A percentile compares a stretch with the other conserved stretches of the same genome.
phyloP scores from a whole-genome alignment of 2,113 vertebrate species.

The Eleginops maclovinus region DNA sequence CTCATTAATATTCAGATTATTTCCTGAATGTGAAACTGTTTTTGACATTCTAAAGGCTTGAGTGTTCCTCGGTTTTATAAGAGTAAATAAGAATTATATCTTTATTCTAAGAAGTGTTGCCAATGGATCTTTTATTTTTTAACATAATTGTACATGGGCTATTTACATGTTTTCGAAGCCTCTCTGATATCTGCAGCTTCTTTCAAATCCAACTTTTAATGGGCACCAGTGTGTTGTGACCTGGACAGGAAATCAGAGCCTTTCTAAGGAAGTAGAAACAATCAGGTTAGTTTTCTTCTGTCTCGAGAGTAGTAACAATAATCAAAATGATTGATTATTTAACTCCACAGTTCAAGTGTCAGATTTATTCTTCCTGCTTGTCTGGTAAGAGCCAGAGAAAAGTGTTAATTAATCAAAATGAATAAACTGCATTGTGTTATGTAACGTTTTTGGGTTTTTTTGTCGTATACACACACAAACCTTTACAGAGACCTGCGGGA shows the following conservation, averaged over 20 bases:
- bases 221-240: too few species aligned
- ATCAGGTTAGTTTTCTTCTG: background rate
- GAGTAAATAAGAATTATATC: background rate
- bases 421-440: too few species aligned
- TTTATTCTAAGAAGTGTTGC: too few species aligned
- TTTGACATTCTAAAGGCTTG: background rate
- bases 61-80: background rate
- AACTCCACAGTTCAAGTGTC: background rate
- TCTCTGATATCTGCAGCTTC: too few species aligned
- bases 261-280: background rate
- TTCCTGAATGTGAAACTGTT: slow-evolving; percentile 22
- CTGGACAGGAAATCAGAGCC: background rate
- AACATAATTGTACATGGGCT: too few species aligned
- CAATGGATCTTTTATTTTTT: too few species aligned
- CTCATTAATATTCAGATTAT: slow-evolving; percentile 18
- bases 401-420: too few species aligned
- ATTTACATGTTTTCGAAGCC: too few species aligned
- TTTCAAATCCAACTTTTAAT: too few species aligned
- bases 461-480: too few species aligned
- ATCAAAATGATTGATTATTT: background rate
- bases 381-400: slow-evolving; percentile 1
- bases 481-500: too few species aligned
- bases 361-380: background rate
- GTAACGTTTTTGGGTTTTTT: too few species aligned
- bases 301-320: background rate